Evolutionary conservation across 23 tunicate genomes (phyloP).

Genomic region (Halocynthia aurantium): DNA sequence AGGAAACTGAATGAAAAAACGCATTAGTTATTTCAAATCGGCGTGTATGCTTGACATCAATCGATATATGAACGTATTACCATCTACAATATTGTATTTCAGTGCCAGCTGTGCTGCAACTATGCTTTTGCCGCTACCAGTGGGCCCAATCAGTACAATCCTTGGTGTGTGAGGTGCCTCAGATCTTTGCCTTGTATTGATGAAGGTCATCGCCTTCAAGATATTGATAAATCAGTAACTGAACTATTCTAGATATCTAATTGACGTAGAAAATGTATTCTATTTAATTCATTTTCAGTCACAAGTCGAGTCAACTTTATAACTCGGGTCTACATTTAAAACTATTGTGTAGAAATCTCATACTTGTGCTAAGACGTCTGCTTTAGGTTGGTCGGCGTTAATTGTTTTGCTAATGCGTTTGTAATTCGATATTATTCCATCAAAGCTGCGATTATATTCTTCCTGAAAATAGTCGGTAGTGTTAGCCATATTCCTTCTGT

Average conservation of each 20-base stretch:
- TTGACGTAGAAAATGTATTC: too few relatives aligned
- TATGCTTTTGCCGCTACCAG: constrained; percentile 74
- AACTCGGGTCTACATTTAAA: background rate
- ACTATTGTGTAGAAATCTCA: background rate
- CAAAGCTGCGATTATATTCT: constrained; percentile 34
- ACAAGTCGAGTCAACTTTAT: too few relatives aligned
- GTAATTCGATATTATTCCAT: constrained; percentile 52
- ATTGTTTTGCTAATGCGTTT: constrained; percentile 43
- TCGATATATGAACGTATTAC: constrained; percentile 22
- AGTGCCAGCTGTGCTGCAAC: constrained; percentile 62
- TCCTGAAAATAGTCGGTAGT: constrained; percentile 16
- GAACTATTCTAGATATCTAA: background rate
- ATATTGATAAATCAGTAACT: background rate
- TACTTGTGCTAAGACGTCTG: constrained; percentile 87
- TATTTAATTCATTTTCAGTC: too few relatives aligned
- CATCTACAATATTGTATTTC: constrained; percentile 77
- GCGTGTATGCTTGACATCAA: background rate
- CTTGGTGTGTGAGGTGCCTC: constrained; percentile 84
- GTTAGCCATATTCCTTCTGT: background rate
- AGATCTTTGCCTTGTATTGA: constrained; percentile 48
- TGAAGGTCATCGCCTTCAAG: constrained; percentile 51
- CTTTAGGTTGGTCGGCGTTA: constrained; percentile 95
- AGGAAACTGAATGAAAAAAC: constrained; percentile 35
- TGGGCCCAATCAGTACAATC: constrained; percentile 76
- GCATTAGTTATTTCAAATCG: background rate